Evolutionary conservation across 1,140 invertebrate genomes (phyloP).

Genomic region (Dendrolimus punctatus): DNA sequence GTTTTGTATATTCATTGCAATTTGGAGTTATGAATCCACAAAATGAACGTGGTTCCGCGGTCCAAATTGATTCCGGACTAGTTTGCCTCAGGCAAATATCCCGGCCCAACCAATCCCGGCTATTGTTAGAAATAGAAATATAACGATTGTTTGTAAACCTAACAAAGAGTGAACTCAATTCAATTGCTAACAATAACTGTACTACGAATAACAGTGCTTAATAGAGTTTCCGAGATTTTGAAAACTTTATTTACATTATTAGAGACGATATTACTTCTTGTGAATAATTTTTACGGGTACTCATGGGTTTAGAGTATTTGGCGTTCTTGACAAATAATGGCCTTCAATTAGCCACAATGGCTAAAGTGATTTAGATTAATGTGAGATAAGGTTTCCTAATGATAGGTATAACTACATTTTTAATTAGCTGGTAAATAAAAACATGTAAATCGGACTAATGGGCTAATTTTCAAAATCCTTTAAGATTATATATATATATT

Average conservation of each 20-base stretch:
- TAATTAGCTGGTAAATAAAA: too few species aligned
- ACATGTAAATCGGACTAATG: too few species aligned
- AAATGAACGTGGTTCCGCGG: conserved; percentile 15
- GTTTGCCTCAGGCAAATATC: conserved; percentile 31
- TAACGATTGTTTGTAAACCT: conserved; percentile 23
- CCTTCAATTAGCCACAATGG: too few species aligned
- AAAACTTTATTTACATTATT: neutral
- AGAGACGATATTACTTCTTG: neutral
- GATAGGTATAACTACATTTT: too few species aligned
- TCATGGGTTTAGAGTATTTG: too few species aligned
- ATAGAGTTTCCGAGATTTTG: neutral
- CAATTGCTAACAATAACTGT: conserved; percentile 24
- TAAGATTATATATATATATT: too few species aligned
- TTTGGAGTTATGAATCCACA: conserved; percentile 26
- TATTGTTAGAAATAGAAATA: conserved; percentile 49
- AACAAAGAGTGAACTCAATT: conserved; percentile 18
- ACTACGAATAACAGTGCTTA: neutral
- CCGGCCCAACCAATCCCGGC: conserved; percentile 26
- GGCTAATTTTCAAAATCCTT: too few species aligned
- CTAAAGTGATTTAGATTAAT: too few species aligned
- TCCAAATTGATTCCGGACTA: conserved; percentile 15
- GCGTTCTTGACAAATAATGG: too few species aligned
- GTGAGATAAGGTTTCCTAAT: too few species aligned
- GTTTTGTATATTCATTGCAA: conserved; percentile 25
- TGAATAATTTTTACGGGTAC: too few species aligned